These are phyloP conservation scores for Altica lythri DNA, from an alignment of 2,888 invertebrate genomes.

Conservation along the genomic window DNA sequence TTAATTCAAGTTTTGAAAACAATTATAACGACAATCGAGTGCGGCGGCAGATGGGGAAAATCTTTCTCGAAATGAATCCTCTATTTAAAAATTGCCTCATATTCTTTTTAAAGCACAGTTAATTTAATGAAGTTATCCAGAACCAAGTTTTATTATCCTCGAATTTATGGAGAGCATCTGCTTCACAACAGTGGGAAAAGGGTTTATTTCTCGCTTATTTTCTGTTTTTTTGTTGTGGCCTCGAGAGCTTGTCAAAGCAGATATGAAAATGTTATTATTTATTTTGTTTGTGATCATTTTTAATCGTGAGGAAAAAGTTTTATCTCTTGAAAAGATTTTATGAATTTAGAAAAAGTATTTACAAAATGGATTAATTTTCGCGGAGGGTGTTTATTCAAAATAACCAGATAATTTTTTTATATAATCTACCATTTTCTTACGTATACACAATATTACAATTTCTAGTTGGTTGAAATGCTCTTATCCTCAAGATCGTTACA, in stretches of 20 bases:
- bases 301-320: no score
- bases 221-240: neutral
- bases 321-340: no score
- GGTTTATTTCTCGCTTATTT: no score
- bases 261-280: constrained; percentile 4
- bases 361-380: no score
- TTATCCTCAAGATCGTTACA: no score
- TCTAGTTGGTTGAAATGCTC: no score
- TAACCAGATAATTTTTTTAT: no score
- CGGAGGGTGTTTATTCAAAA: no score
- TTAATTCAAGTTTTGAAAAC: no score
- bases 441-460: no score
- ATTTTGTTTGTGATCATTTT: neutral
- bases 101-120: constrained; percentile 4
- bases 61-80: neutral
- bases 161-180: constrained; percentile 6
- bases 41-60: neutral
- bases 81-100: constrained; percentile 5
- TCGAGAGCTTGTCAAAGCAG: constrained; percentile 1
- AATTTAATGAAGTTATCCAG: constrained; percentile 3
- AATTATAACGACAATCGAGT: constrained; percentile 1
- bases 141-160: constrained; percentile 8
- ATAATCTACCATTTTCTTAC: no score
- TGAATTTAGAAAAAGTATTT: no score
- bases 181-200: neutral